These are phyloP conservation scores for Zoanthus sansibaricus DNA, from an alignment of 92 coral and sea anemone genomes.

Conservation along the genomic window DNA sequence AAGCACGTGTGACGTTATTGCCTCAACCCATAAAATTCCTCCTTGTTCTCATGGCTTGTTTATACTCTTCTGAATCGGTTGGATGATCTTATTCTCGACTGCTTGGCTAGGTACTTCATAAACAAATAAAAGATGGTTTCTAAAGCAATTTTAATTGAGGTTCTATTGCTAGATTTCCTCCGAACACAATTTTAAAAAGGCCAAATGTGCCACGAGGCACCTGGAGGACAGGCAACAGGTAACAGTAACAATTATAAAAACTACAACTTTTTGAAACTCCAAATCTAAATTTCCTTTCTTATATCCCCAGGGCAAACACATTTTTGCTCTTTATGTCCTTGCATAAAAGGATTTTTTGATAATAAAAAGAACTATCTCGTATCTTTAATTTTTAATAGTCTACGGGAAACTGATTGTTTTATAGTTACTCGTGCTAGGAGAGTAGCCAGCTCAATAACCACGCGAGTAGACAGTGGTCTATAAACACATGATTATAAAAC, in stretches of 20 bases:
- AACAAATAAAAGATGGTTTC: no score
- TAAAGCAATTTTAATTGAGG: no score
- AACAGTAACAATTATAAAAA: background rate
- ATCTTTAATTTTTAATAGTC: background rate
- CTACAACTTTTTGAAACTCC: background rate
- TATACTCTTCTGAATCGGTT: no score
- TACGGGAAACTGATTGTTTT: constrained; percentile 1
- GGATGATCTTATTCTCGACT: no score
- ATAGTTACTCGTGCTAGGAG: background rate
- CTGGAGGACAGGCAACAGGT: no score
- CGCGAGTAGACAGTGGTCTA: background rate
- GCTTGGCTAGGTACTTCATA: no score
- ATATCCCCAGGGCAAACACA: background rate
- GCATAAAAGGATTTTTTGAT: background rate
- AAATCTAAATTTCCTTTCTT: background rate
- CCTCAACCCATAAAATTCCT: no score
- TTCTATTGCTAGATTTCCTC: background rate
- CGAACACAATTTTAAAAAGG: no score
- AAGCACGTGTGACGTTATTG: no score
- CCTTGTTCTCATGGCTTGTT: no score
- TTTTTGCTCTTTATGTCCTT: background rate
- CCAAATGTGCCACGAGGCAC: no score
- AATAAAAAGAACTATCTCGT: background rate
- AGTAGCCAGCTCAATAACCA: background rate
- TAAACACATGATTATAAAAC: background rate